Evolutionary conservation across 2,888 invertebrate species (phyloP), one percentile per base, ranked within the genome.

Genomic region (Notocelia uddmanniana): DNA sequence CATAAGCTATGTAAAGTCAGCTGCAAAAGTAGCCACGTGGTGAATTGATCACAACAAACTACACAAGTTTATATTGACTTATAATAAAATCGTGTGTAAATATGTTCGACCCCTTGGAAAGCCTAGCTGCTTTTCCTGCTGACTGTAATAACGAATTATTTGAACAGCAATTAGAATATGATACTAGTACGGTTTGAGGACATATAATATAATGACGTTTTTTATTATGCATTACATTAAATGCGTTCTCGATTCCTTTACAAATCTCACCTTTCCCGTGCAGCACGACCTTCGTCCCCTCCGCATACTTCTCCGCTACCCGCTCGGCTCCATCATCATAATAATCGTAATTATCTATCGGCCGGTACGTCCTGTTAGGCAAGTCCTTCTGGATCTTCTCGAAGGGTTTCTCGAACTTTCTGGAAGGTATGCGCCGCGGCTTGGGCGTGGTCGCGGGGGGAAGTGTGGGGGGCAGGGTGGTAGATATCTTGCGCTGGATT

Each of bases 301-400:
- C 95, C 0, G 79, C 81, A 73, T 92, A 92, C 58, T 91, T 92
- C 15, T 84, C 80, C 13, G 86, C 90, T 86, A 82, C 94, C 84
- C 80, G 96, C 83, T 83, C 95, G 72, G 95, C 94, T 21, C 94
- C 95, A 73, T 96, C 96, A 76, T 97, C 96, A 78, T 96, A 96
- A 78, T 96, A 96, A 78, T 97, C 96, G 79, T 96, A 96, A 80
- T 95, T 95, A 21, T 83, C 84, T 2, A 91, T 86, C 0, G 92
- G 92, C 62, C 79, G 84, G 77, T 83, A 85, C 0, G 84, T 85
- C 78, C 80, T 86, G 63, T 83, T 85, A 0, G 85, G 81, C 15
- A 78, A 80, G 9, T 76, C 74, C 59, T 82, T 85, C 34, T 71
- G 69, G n/a, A 77, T 73, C 69, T 80, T 79, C 68, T 80, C 78